Base-by-base conservation (phyloP, 2,888 invertebrate species). In the Latheticus oryzae region DNA sequence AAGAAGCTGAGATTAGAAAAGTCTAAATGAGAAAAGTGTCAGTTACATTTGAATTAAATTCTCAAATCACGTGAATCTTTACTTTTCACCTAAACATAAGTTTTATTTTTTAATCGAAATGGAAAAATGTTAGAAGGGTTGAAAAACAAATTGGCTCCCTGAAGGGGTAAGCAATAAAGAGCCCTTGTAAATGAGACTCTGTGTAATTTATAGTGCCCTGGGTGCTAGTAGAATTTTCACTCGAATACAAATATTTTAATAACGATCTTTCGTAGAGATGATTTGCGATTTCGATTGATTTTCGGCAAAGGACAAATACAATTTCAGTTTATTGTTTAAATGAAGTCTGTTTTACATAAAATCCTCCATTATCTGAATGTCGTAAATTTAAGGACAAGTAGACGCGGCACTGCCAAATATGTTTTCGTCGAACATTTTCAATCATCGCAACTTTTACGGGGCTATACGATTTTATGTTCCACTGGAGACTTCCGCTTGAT, bases 381-480 rank as follows among this genome's bases (percentile, higher is more conserved):
- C 53, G 57, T 66, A 62, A 60, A 65, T 65, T 64, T 57, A 51
- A 61, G 61, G 55, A 61, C 60, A 61, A 63, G 56, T 53, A 58
- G 48, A 48, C 30, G 37, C 28, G 45, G 30, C 48, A 47, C 55
- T 45, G 60, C 60, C 60, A 66, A 73, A 72, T 70, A 72, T 72
- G 70, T 71, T 72, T 71, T 65, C 67, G 58, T 61, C 65, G 63
- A 70, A 66, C 64, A 66, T 70, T 70, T 69, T 71, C 71, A 70
- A 71, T 72, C 72, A 71, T 66, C 66, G 65, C 62, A 67, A 70
- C 57, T 71, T 71, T 71, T 66, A 70, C 65, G 65, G 70, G 61
- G 63, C 66, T 62, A 56, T 68, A 65, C 65, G 62, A 68, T 73
- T 73, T 72, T 72, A 73, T 71, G 66, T 66, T 28, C 66, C 67